Base-by-base conservation (phyloP, 2,888 invertebrate genomes). In the Agonopterix alstromeriana region DNA sequence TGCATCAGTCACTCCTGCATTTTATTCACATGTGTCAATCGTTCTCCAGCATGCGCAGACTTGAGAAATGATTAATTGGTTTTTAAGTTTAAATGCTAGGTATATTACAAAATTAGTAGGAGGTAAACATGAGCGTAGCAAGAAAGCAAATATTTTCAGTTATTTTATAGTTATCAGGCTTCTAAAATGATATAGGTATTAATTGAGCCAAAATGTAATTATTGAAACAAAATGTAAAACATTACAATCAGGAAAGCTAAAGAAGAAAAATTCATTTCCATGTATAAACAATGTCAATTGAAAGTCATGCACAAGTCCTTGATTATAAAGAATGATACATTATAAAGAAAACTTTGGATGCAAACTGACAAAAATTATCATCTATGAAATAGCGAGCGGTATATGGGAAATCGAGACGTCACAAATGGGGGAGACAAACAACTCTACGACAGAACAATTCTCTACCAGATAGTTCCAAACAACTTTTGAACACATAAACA, bases 171-270 rank as follows among this genome's bases (percentile, higher is more conserved):
- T 63, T 56, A 60, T 63, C 65, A 80, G 79, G 77, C 80, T 73
- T 73, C 81, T 82, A 83, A 75, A 71, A 79, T 77, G 70, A 60
- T 69, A 65, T 66, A 27, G 27, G 27, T 27, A 61, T 68, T 64
- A 63, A 77, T 82, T 86, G 85, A 88, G 86, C 85, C 86, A 82
- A 82, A 82, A 82, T 82, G 82, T 83, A 83, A 77, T 73, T 55
- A 84, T 82, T 77, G 63, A 73, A 48, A 52, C 14, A 77, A 79
- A 80, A 55, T 54, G 52, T 54, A 52, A 57, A 55, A 54, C 14
- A 56, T 53, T 52, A 57, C 53, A 64, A 62, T 58, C 45, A 53
- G 53, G 58, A 57, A 62, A 62, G 59, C 60, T 56, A 60, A 54
- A 58, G 46, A 55, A 59, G 48, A 56, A 60, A 57, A 53, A 36